Percentiles rank a stretch among this genome's conserved stretches.
These are phyloP conservation scores for Magallana angulata DNA, from an alignment of 1,140 invertebrate genomes.

Conservation along the genomic window DNA sequence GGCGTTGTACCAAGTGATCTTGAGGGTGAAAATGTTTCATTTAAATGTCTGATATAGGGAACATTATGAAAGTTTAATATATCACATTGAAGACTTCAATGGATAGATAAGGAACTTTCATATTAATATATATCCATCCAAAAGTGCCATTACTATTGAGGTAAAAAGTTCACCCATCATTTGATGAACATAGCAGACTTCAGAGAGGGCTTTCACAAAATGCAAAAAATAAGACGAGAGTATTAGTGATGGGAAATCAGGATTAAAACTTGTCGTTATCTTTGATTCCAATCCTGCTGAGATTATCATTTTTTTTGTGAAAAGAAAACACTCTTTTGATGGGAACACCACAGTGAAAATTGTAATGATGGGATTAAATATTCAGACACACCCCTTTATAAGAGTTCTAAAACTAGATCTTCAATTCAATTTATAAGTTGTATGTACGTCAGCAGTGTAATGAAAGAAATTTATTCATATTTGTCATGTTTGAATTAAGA, in stretches of 20 bases:
- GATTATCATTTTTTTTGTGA: constrained; percentile 26
- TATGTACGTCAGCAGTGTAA: too few species aligned
- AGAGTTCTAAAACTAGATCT: neutral
- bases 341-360: neutral
- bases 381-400: neutral
- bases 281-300: constrained; percentile 2
- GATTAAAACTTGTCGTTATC: too few species aligned
- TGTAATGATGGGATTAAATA: neutral
- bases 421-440: too few species aligned
- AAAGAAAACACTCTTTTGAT: constrained; percentile 32
- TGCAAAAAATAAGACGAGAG: neutral
- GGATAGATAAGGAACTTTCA: neutral
- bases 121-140: neutral
- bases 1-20: constrained; percentile 11
- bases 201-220: neutral
- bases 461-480: too few species aligned
- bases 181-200: constrained; percentile 14
- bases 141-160: constrained; percentile 12
- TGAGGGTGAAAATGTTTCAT: too few species aligned
- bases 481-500: too few species aligned
- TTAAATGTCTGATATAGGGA: neutral
- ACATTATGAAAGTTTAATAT: constrained; percentile 5
- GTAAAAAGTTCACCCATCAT: constrained; percentile 30
- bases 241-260: neutral
- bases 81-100: constrained; percentile 9